Base-by-base conservation (phyloP, 2,113 vertebrate genomes). In the Coptodon bakossiorum region DNA sequence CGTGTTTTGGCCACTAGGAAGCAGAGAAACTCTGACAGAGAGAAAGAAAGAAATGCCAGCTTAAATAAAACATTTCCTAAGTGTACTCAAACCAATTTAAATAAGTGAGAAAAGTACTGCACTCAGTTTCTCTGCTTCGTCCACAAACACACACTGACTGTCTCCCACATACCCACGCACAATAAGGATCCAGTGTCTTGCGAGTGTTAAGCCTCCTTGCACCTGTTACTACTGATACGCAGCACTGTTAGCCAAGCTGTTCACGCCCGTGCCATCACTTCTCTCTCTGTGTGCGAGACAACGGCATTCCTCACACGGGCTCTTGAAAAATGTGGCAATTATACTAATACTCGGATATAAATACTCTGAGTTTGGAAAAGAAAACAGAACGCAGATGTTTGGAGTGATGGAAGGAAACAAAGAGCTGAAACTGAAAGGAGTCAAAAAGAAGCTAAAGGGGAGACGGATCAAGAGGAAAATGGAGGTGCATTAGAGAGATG, bases 221-320 rank as follows among this genome's bases (percentile, higher is more conserved):
- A 93, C 89, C 92, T 92, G 90, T 88, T 88, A 10, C 78, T 45
- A 80, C 66, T 84, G 89, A 87, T 53, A 81, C 17, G 3, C 80
- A 38, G 40, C 80, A 10, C 29, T 13, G 73, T 78, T 52, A 31
- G 16, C 27, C 45, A 84, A 86, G 90, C 90, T 91, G 91, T 50
- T 91, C 9, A 1, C 8, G 17, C 31, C 83, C 29, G 16, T 50
- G 80, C 40, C 45, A 52, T 78, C 73, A 1, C 73, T 78, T 17
- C 48, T 76, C 68, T 6, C 14, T 83, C 36, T 88, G 68, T 76
- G 43, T 2, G 8, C 1, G n/a, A 36, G 78, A 86, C 68, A 84
- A 84, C 45, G 6, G 45, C 68, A 2, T 83, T 61, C 54, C 71
- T 89, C 61, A 83, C 59, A 31, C n/a, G 45, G 86, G 29, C 31